Conservation (phyloP, 2,888 invertebrate species). For the Polydrusus tereticollis region DNA sequence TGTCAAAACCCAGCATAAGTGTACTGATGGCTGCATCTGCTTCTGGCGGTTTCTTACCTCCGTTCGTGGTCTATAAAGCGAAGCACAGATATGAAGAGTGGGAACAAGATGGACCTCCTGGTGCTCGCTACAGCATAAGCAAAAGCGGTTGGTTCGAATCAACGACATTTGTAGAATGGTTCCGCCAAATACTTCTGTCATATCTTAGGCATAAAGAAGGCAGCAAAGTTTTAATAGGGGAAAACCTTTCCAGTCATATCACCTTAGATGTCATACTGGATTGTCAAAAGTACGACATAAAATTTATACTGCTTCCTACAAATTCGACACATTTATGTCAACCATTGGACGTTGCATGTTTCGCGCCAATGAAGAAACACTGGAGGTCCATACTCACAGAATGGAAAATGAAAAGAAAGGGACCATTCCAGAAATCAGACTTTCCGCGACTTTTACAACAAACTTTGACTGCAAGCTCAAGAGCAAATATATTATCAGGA, state of each 20-base stretch:
- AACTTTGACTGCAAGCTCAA: neutral
- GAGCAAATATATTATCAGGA: neutral
- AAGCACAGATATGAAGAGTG: constrained; percentile 2
- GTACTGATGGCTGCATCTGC: constrained; percentile 8
- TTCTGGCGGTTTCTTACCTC: neutral
- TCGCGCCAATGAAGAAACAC: neutral
- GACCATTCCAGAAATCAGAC: neutral
- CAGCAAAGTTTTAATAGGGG: neutral
- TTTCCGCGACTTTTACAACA: neutral
- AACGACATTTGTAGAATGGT: constrained; percentile 18
- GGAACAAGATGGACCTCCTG: constrained; percentile 9
- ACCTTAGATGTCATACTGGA: neutral
- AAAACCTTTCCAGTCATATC: neutral
- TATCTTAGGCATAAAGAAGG: constrained; percentile 9
- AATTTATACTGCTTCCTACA: neutral
- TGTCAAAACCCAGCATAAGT: constrained; percentile 14
- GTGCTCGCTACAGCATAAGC: neutral
- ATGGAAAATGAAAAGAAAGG: neutral
- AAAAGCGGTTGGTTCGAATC: constrained; percentile 13
- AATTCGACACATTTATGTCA: too few species aligned
- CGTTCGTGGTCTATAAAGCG: constrained; percentile 20
- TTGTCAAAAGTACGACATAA: neutral
- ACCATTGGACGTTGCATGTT: neutral
- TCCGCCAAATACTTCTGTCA: constrained; percentile 3
- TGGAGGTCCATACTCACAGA: neutral